Base-by-base conservation (phyloP, 2,888 invertebrate species). In the Julus scandinavius region DNA sequence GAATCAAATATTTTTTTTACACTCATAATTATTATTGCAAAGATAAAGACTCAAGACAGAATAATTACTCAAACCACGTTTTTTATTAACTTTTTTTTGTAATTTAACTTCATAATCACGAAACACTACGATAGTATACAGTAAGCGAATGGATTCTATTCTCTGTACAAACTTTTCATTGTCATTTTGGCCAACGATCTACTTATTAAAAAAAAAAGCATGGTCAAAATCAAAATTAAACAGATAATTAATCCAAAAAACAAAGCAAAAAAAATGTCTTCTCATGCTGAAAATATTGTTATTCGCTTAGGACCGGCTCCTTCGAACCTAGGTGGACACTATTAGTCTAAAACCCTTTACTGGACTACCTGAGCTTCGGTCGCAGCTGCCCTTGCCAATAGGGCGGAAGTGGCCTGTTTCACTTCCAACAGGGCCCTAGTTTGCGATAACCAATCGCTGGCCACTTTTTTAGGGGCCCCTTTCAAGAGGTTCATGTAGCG, bases 321-420 rank as follows among this genome's bases (percentile, higher is more conserved):
- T 58, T 15, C 15, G 58, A 58, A 15, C 4, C 58, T 11, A 4
- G 6, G 20, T 6, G 4, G n/a, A 5, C 13, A 63, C n/a, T 20
- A n/a, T 4, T n/a, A 63, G n/a, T 5, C 54, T 54, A 54, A 63
- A 63, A 13, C 9, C 63, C 63, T n/a, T n/a, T 84, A 84, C 11
- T 85, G 50, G n/a, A 50, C 84, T 83, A 85, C 84, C 29, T 88
- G 89, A n/a, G 88, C 86, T 85, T 95, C 95, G 90, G 95, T 94
- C 1, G 97, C 96, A 0, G 96, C 95, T 5, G 98, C 97, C 92
- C 98, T 97, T 0, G 98, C 97, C 92, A 98, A 94, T 49, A 99
- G 93, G 0, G 97, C 96, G 91, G 97, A 95, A 13, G 98, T 97
- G 15, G 97, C 97, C 92, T 98, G 98, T 91, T 96, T 95, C 13